Evolutionary conservation across 2,113 vertebrate genomes (phyloP).

Genomic region (Gambusia holbrooki): DNA sequence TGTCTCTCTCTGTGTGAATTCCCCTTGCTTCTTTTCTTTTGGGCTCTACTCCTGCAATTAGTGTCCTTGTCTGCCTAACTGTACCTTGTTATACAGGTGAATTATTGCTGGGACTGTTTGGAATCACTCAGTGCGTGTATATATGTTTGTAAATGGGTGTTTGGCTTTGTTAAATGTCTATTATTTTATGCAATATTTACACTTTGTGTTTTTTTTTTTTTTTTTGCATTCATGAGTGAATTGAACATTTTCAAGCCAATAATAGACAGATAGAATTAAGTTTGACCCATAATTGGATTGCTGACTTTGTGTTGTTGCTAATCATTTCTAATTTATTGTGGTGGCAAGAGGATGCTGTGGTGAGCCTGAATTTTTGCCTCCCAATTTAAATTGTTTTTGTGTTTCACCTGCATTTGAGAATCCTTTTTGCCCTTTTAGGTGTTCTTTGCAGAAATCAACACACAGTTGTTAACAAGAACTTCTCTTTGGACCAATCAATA

Average conservation of each 20-base stretch:
- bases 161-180: background rate
- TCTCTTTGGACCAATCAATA: constrained; percentile 18
- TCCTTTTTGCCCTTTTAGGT: constrained; percentile 16
- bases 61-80: constrained; percentile 22
- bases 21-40: constrained; percentile 22
- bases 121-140: constrained; percentile 27
- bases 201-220: background rate
- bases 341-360: constrained; percentile 41
- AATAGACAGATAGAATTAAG: constrained; percentile 58
- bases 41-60: constrained; percentile 44
- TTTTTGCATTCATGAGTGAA: background rate
- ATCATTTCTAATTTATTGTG: constrained; percentile 62
- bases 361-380: constrained; percentile 53
- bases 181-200: background rate
- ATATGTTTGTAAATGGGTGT: constrained; percentile 13
- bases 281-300: constrained; percentile 57
- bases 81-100: constrained; percentile 60
- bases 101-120: constrained; percentile 50
- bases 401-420: constrained; percentile 38
- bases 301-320: constrained; percentile 58
- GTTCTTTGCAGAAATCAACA: constrained; percentile 31
- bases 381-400: constrained; percentile 65
- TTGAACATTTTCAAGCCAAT: constrained; percentile 39
- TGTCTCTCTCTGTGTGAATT: constrained; percentile 30
- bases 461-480: constrained; percentile 4